Base-by-base conservation (phyloP, 2,888 invertebrate genomes). In the Scelioninae gen. 1 region DNA sequence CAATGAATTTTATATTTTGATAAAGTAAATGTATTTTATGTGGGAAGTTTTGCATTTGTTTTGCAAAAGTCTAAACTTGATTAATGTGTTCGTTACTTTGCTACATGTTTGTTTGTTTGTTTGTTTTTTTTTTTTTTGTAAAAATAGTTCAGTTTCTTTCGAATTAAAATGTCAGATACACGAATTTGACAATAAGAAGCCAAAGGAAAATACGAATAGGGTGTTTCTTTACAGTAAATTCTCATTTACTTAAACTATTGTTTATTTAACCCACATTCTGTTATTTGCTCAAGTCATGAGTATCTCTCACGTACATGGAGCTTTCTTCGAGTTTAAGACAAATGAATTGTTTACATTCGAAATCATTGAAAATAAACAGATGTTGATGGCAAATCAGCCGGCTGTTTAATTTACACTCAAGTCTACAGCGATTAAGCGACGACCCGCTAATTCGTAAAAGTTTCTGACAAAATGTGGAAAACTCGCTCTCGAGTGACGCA, bases 261-360 rank as follows among this genome's bases (percentile, higher is more conserved):
- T 53, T 53, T 45, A 55, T 63, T 72, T 72, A 72, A 72, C 72
- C 72, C 63, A 72, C 45, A 62, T 72, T 72, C 63, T 7, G 53
- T 43, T 72, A 62, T 72, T 72, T 58, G 40, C 62, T 53, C 16
- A 31, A 71, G 51, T 49, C 69, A n/a, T 29, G 55, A 71, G 71
- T 71, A 40, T 0, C 58, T 51, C 49, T 71, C 51, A 60, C 49
- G 60, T 31, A 10, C 47, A 51, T 32, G 32, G 32, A 13, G 47
- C 43, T 72, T 62, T 62, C 53, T 53, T 51, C 60, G 53, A n/a
- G 29, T n/a, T 53, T 53, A 62, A 53, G 23, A 62, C 53, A 53
- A 72, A 51, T 65, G 65, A 49, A 51, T 51, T 32, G 65, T 65
- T 51, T 34, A 51, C 16, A 51, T 72, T 63, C 53, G 32, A 45